Base-by-base conservation (phyloP, 2,113 vertebrate genomes). In the Pimephales promelas region DNA sequence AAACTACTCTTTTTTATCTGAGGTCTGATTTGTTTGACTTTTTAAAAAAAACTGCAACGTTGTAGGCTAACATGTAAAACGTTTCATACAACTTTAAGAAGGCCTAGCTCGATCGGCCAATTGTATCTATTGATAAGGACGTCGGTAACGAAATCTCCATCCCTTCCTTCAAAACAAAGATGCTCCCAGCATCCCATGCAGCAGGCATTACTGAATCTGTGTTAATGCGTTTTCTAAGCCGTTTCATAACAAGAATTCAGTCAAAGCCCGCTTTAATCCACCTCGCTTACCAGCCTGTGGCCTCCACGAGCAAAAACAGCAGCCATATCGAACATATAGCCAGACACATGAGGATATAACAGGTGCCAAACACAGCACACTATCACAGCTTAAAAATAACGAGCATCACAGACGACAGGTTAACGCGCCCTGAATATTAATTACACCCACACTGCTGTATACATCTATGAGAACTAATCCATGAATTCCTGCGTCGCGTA, bases 181-280 rank as follows among this genome's bases (percentile, higher is more conserved):
- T 68, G 40, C 22, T 56, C 73, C 11, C 57, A 78, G n/a, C 74
- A 40, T 68, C 83, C 28, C 9, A 47, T 52, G 40, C 64, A 77
- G 64, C 49, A 43, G 31, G 83, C 75, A 79, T 84, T 72, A 73
- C 36, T 26, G 66, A 73, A 70, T 84, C 83, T 79, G 75, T 79
- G 83, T 68, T 78, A 84, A 84, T 84, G 57, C 62, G 18, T 78
- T 86, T 82, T 73, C 71, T 72, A 74, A 62, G 26, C 82, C 18
- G 79, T 86, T 84, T 86, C 82, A 76, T 84, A 83, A 88, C 81
- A 72, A 56, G 77, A 66, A 73, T 26, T 85, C 43, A 40, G 40
- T 59, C 54, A 66, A 87, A 79, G 57, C 66, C 86, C 31, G 79
- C 80, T 64, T 64, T 68, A 79, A 83, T 77, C 70, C 70, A 82